Evolutionary conservation across 2,113 vertebrate genomes (phyloP), one percentile per base, ranked within the genome.

Genomic region (Scytalopus superciliaris): DNA sequence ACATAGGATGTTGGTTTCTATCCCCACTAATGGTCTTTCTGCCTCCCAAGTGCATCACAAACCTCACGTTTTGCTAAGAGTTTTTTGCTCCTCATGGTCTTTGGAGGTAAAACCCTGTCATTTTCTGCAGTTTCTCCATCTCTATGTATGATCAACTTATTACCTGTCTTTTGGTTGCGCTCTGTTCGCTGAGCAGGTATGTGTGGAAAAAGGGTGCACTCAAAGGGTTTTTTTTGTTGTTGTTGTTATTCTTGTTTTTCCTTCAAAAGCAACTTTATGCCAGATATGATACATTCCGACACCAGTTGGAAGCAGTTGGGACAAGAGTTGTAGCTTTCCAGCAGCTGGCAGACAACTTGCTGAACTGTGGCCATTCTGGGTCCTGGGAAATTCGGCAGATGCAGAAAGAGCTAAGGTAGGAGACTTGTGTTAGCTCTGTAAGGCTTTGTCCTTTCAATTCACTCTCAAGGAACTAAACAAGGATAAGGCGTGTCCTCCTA

Each of bases 401-500:
- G 42, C 98, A 98, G 88, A 98, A 96, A 53, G 84, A 97, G 1
- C 97, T 99, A 62, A 97, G 98, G 99, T 99, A 98, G 92, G 97
- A 96, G 23, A 33, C 57, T 40, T 60, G 15, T 7, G 10, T 53
- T 67, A 64, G 9, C 27, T n/a, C 19, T 80, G 3, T 57, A 35
- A 50, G 39, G 25, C 19, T 78, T 83, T 76, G 77, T 59, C 7
- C 27, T 83, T 90, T 73, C 25, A n/a, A 14, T 39, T 84, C 22
- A 24, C 12, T 24, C 53, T 66, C n/a, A n/a, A 83, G 37, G 82
- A 79, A 28, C n/a, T 28, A 37, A 73, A 45, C 62, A 83, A 80
- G 17, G 37, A 17, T n/a, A 74, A 69, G 21, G 10, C 19, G 31
- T 7, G 18, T 35, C 23, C 31, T 83, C 33, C 14, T n/a, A 31